Base-by-base conservation (phyloP, 2,113 vertebrate species). In the Brachirus orientalis region DNA sequence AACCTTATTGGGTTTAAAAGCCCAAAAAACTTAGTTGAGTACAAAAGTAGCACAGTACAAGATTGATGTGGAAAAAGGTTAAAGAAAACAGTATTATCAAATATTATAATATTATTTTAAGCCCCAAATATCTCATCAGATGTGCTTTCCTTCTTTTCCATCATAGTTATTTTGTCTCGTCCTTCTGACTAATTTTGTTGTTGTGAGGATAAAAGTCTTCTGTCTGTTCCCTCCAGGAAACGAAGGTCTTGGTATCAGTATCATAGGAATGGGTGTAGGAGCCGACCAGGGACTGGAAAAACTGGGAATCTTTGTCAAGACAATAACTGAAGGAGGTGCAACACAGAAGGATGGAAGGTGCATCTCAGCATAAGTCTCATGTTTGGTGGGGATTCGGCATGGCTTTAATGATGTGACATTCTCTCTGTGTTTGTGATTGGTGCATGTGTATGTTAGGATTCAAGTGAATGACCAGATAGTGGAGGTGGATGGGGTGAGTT, bases 191-290 rank as follows among this genome's bases (percentile, higher is more conserved):
- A n/a, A n/a, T n/a, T n/a, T n/a, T n/a, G n/a, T n/a, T n/a, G 14
- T 6, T 20, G 10, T 63, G 11, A 57, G 7, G 18, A 38, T 51
- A n/a, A 14, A 11, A 12, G 47, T 1, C 4, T 48, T 0, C 22
- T 16, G 1, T 48, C 0, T 72, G 13, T 55, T 44, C 12, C 8
- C 13, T 72, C 17, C 63, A 96, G 96, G 93, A 84, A 92, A 95
- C 4, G 94, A 94, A 6, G 96, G 95, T 20, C 89, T 97, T 70
- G 96, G 96, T 60, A 97, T 97, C 83, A 96, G 95, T 75, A 97
- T 97, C 58, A 97, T 97, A 70, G 95, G 95, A 79, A 97, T 97
- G 95, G 95, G 95, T 60, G 95, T 97, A 36, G 95, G 95, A 56
- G 95, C 95, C 38, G 95, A 97, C 81, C 95, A 96, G 71, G 96